Base-by-base conservation (phyloP, 1,140 invertebrate species). In the Drosophila repleta region DNA sequence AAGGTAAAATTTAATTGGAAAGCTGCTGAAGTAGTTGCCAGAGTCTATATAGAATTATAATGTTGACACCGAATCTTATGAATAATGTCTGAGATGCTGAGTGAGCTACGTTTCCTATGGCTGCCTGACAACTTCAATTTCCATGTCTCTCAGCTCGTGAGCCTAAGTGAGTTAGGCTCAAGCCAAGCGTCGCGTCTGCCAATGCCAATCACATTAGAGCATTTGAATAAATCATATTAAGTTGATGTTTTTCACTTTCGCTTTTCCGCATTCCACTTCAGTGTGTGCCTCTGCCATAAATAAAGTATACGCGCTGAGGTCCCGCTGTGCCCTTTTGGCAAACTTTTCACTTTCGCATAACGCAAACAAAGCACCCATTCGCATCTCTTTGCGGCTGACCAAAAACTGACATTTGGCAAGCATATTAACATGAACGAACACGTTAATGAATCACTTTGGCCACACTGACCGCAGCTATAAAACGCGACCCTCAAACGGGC, bases 381-480 rank as follows among this genome's bases (percentile, higher is more conserved):
- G 29, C 51, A 55, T 58, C 51, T 41, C 32, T 37, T 57, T 73
- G 70, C 17, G 70, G 70, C 57, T 68, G 43, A 43, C 65, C 65
- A 62, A 52, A 73, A 55, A 60, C 46, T 68, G 70, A 69, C 74
- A 69, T 76, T 76, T 69, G 56, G 70, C 70, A 74, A 69, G 55
- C 45, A 76, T 76, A 74, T 76, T 76, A 76, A 69, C 74, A 67
- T 76, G 66, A 76, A 60, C 53, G 70, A 60, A 64, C 52, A 67
- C 60, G 70, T 76, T 74, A 76, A 76, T 74, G 64, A 74, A 76
- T 76, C 70, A 60, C 58, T 69, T 61, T 73, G 58, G 46, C 55
- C 55, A 15, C 46, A 41, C 48, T 55, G 69, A 67, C 74, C 69
- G 69, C 69, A 67, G 43, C 69, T 55, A 61, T 71, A 65, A 65